Evolutionary conservation across 2,113 vertebrate species (phyloP).

Genomic region (Tichodroma muraria): DNA sequence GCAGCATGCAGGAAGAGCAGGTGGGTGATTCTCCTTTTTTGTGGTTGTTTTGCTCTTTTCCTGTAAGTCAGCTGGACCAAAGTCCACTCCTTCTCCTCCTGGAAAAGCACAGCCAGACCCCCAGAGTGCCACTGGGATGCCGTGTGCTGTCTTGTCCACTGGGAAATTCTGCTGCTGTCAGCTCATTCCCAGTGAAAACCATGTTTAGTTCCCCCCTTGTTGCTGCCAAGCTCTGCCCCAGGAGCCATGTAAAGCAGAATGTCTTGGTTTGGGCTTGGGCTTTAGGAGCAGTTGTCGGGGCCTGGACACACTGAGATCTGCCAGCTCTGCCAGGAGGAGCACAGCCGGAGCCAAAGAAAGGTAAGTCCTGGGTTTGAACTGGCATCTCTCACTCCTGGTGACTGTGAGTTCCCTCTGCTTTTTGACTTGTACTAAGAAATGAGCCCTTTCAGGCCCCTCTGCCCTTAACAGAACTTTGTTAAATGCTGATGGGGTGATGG

Average conservation of each 20-base stretch:
- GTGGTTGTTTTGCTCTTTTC: background rate
- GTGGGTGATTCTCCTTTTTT: conserved; percentile 11
- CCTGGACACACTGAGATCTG: conserved; percentile 65
- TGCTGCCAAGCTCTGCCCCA: background rate
- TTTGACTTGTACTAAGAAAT: background rate
- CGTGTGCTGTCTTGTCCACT: background rate
- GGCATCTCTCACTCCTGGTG: accelerated
- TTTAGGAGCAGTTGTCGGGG: conserved; percentile 67
- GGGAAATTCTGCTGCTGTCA: background rate
- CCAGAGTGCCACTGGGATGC: background rate
- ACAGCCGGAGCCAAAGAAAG: conserved; percentile 73
- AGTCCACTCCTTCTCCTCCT: background rate
- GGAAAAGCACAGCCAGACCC: background rate
- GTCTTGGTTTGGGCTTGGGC: background rate
- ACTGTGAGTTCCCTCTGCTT: background rate
- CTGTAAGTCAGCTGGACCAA: background rate
- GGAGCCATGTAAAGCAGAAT: background rate
- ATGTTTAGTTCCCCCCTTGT: background rate
- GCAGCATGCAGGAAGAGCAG: conserved; percentile 5
- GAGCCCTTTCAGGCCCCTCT: background rate
- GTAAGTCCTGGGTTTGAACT: conserved; percentile 15
- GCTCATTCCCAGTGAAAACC: background rate
- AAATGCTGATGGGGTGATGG: background rate
- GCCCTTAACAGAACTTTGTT: background rate
- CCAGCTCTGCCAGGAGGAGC: conserved; percentile 76